Base-by-base conservation (phyloP, 1,140 invertebrate species). In the Maconellicoccus hirsutus region DNA sequence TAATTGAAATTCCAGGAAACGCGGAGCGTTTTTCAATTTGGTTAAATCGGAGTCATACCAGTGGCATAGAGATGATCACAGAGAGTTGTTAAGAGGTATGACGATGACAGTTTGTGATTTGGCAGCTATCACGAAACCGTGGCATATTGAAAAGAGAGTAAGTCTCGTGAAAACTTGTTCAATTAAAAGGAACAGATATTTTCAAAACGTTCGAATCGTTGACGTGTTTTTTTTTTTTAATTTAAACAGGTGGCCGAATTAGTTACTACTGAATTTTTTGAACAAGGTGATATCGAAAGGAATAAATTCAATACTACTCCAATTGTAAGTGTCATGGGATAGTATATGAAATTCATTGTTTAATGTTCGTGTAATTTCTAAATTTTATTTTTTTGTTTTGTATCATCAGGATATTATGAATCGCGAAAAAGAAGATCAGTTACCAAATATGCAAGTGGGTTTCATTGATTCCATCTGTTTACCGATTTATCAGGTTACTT, bases 71-170 rank as follows among this genome's bases (percentile, higher is more conserved):
- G 87, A 89, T 72, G 87, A 90, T 72, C 86, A 93, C 75, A 84
- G 90, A 63, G 89, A 89, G 61, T 79, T 93, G 70, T 80, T 93
- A 14, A 83, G 94, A 42, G 93, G 90, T 1, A 97, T 97, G 93
- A 84, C 94, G 79, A 97, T 98, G 94, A 97, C 94, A 52, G 93
- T 94, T 29, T 97, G 94, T 81, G 94, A 98, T 85, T 83, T 98
- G 59, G 92, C 93, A 63, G 94, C 94, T 72, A 97, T 96, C 74
- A 94, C 92, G 22, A 98, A 98, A 82, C 94, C 94, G 0, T 98
- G 95, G 95, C 88, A 92, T 33, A 88, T 95, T 71, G 94, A 98
- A 80, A 89, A 92, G 75, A 85, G 90, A 70, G 91, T 82, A 74
- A 75, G 75, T 76, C n/a, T n/a, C n/a, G 72, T 38, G 23, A 14